Percentiles rank a stretch among this genome's conserved stretches.
Conservation (phyloP, 92 coral and sea anemone genomes). For the Porites rus region DNA sequence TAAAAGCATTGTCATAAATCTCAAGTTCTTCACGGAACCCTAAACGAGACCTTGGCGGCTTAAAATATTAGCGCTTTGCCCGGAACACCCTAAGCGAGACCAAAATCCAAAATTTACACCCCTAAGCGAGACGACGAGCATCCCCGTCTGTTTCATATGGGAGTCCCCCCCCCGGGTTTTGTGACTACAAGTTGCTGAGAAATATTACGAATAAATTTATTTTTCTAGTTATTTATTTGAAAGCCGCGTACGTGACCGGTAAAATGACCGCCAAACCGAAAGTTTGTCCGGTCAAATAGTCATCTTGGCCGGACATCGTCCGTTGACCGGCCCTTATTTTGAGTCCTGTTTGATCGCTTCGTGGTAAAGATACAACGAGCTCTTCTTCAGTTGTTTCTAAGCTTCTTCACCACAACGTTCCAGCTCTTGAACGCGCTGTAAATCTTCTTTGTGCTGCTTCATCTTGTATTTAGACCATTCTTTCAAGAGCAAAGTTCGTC, state of each 20-base stretch:
- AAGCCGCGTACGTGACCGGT: neutral
- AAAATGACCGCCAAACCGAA: conserved; percentile 7
- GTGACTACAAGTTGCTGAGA: too few relatives aligned
- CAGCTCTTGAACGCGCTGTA: conserved; percentile 88
- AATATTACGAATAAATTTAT: too few relatives aligned
- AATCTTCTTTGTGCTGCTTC: conserved; percentile 92
- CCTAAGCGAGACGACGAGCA: too few relatives aligned
- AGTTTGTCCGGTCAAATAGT: neutral
- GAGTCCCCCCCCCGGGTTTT: too few relatives aligned
- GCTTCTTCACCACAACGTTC: conserved; percentile 89
- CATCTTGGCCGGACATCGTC: conserved; percentile 4
- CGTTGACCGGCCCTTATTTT: neutral
- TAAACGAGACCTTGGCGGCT: too few relatives aligned
- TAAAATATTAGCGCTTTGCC: too few relatives aligned
- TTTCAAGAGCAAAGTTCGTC: conserved; percentile 81
- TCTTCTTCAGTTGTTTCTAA: conserved; percentile 85
- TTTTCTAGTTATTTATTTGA: neutral
- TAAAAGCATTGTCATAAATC: too few relatives aligned
- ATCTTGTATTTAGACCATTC: conserved; percentile 96
- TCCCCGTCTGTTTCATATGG: too few relatives aligned
- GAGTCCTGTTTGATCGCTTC: conserved; percentile 14
- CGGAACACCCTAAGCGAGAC: too few relatives aligned
- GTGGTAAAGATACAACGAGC: conserved; percentile 79
- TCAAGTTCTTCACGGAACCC: too few relatives aligned
- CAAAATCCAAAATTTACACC: too few relatives aligned